Evolutionary conservation across 2,797 vertebrate genomes (phyloP), one percentile per base, ranked within the genome.

Genomic region (Megaceryle alcyon): DNA sequence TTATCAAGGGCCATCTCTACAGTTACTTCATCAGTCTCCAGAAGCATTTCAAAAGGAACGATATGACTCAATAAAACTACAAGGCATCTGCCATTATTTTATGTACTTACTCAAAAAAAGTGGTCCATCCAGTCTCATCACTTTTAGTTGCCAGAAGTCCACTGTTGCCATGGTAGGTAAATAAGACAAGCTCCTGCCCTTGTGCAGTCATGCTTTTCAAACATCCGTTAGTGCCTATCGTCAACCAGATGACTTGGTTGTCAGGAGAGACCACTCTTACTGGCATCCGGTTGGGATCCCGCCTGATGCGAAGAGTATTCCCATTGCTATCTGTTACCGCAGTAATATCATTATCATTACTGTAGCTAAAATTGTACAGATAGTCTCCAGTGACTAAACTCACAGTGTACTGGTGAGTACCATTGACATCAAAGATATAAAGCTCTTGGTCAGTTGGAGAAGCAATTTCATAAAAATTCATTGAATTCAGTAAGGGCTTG

Each of bases 201-300:
- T 99, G 99, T 1, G 99, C 98, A 2, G 99, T 99, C 93, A 99
- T 98, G 84, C 99, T 99, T 94, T 99, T 99, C 90, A 99, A 96
- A 57, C 99, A 99, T 1, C 99, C 98, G 2, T 99, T 99, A 44
- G 99, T 99, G 65, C 99, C 99, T 96, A 99, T 99, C 2, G 98
- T 99, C 86, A 99, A 80, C 99, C 99, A 99, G 93, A 99, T 99
- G 91, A 99, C 99, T 89, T 99, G 99, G 98, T 99, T 99, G 94
- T 99, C 99, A 0, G 99, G 99, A 44, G 99, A 99, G 7, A 99
- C 99, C 60, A 99, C 99, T 8, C 99, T 98, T 8, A 99, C 99
- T 0, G 99, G 99, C 98, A 99, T 98, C 14, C 99, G 98, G 93
- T 98, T 99, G 12, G 99, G 98, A 94, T 99, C 99, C 14, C 99